A percentile compares a stretch with the other conserved stretches of the same genome.
Evolutionary conservation across 2,888 invertebrate species (phyloP).

Genomic region (Toxonevra muliebris): DNA sequence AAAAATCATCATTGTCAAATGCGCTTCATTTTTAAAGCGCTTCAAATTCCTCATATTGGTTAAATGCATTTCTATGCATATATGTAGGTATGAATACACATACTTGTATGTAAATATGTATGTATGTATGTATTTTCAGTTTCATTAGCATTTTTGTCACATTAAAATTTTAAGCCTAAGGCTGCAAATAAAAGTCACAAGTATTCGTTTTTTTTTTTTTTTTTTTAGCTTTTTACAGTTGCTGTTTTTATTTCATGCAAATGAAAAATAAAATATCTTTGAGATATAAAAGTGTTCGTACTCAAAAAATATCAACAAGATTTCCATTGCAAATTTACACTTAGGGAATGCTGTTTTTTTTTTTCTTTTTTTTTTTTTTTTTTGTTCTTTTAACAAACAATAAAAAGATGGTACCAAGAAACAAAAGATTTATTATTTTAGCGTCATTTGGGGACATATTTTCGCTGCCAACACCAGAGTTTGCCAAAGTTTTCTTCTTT

Average conservation of each 20-base stretch:
- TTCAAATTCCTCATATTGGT: background rate
- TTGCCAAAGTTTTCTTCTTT: too few species aligned
- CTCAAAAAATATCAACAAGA: background rate
- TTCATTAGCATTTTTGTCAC: conserved; percentile 52
- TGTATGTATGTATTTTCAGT: conserved; percentile 28
- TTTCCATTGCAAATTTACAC: conserved; percentile 20
- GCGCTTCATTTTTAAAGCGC: background rate
- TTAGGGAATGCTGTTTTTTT: background rate
- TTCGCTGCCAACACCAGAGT: too few species aligned
- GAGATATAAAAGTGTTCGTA: background rate
- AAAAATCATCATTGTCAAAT: conserved; percentile 1
- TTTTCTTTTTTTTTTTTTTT: too few species aligned
- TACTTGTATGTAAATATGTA: conserved; percentile 16
- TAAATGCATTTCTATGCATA: conserved; percentile 11
- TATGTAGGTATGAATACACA: background rate
- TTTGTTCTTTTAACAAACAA: too few species aligned
- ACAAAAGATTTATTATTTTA: too few species aligned
- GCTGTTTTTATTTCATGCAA: conserved; percentile 6
- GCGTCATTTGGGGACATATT: too few species aligned
- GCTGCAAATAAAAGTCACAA: conserved; percentile 6
- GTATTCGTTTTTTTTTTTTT: background rate
- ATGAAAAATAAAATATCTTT: background rate
- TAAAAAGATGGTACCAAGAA: too few species aligned
- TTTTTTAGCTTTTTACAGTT: background rate
- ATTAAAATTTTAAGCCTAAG: conserved; percentile 39